A percentile compares a stretch with the other conserved stretches of the same genome.
phyloP scores from a whole-genome alignment of 1,140 invertebrate genomes.

The Sesamia nonagrioides region DNA sequence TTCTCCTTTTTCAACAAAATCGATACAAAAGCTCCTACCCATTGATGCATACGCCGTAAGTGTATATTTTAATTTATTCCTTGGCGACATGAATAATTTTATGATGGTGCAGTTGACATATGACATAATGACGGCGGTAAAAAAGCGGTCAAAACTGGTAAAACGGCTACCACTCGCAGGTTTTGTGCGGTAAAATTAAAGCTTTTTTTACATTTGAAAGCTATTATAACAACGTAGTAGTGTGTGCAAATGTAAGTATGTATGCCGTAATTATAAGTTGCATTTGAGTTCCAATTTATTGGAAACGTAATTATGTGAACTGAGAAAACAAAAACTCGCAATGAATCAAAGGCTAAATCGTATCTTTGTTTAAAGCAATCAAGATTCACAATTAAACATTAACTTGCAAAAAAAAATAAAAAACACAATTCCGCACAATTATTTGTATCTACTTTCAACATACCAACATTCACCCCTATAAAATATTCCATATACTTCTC shows the following conservation, averaged over 20 bases:
- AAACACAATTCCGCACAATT: too few relatives aligned
- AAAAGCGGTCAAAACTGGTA: conserved; percentile 48
- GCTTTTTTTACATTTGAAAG: neutral
- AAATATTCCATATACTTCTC: conserved; percentile 29
- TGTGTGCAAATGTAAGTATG: neutral
- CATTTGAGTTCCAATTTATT: neutral
- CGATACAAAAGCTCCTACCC: conserved; percentile 3
- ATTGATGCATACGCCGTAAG: conserved; percentile 11
- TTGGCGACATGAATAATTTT: conserved; percentile 58
- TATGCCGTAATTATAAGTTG: neutral
- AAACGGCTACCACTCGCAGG: conserved; percentile 27
- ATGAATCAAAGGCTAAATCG: neutral
- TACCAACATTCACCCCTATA: conserved; percentile 2
- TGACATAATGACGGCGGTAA: conserved; percentile 54
- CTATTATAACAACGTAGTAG: neutral
- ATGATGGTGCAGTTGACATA: conserved; percentile 59
- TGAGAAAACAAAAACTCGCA: neutral
- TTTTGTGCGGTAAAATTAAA: conserved; percentile 30
- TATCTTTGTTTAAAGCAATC: neutral
- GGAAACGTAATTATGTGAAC: neutral
- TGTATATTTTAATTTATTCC: conserved; percentile 58
- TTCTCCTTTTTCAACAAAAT: conserved; percentile 18
- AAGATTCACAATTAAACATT: neutral
- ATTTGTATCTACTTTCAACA: conserved; percentile 15
- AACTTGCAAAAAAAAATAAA: neutral